Conservation (phyloP, 2,888 invertebrate genomes). For the Rapana venosa region DNA sequence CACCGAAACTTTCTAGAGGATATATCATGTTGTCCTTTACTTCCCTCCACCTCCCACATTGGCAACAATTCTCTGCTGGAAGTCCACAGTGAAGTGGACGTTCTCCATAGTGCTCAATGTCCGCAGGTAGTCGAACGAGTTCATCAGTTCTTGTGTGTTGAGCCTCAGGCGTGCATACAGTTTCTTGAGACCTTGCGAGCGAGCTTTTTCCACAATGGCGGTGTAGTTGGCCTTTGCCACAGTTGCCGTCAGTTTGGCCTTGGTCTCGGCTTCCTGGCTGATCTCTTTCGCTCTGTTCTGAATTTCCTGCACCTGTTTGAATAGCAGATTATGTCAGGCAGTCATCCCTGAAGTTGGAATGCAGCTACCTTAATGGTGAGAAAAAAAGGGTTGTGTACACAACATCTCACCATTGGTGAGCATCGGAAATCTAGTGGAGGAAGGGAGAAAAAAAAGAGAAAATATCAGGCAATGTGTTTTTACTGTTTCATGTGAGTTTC, state of each 20-base stretch:
- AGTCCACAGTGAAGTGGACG: conserved; percentile 72
- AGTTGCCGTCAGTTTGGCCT: conserved; percentile 55
- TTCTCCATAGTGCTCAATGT: conserved; percentile 66
- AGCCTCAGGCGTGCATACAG: conserved; percentile 64
- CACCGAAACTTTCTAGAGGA: no score
- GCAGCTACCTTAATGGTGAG: no score
- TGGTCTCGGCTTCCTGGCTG: conserved; percentile 58
- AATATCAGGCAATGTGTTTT: no score
- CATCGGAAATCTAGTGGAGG: no score
- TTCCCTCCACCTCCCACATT: conserved; percentile 37
- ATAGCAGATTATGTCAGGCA: no score
- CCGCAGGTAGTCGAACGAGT: conserved; percentile 70
- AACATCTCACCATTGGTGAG: no score
- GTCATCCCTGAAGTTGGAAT: no score
- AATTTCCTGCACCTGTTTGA: conserved; percentile 61
- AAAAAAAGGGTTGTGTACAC: no score
- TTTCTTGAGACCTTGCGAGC: conserved; percentile 63
- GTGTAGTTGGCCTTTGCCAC: conserved; percentile 65
- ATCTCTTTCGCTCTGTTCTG: conserved; percentile 66
- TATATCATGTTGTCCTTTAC: no score
- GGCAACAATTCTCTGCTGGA: conserved; percentile 66
- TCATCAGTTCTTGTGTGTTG: conserved; percentile 62
- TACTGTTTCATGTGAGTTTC: no score
- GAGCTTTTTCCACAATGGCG: conserved; percentile 64
- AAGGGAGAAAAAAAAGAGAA: no score